These are phyloP conservation scores for Stenodema calcarata DNA, from an alignment of 2,888 invertebrate species.

Conservation along the genomic window DNA sequence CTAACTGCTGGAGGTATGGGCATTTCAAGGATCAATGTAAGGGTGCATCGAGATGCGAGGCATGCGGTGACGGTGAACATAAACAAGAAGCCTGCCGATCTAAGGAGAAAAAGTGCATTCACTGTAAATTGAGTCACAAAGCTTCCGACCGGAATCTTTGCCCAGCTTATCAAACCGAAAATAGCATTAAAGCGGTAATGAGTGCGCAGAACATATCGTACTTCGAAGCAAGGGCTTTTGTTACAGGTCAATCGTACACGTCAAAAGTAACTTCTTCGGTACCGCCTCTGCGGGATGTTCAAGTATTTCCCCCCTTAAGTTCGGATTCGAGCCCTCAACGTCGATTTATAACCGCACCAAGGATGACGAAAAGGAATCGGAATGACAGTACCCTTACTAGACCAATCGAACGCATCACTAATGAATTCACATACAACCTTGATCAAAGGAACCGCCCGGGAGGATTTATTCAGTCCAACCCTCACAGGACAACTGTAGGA, in stretches of 20 bases:
- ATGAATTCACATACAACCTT: not conserved
- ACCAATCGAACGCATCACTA: not conserved
- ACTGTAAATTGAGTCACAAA: not conserved
- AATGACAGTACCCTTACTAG: too few species aligned
- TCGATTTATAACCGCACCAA: not conserved
- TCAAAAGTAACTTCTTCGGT: not conserved
- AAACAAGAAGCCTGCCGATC: not conserved
- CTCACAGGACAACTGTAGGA: not conserved
- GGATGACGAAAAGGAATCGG: too few species aligned
- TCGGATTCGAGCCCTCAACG: not conserved
- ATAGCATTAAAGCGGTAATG: not conserved
- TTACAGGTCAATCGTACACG: not conserved
- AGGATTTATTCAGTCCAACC: not conserved
- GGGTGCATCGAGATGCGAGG: not conserved
- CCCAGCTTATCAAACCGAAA: not conserved
- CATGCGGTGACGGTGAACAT: not conserved
- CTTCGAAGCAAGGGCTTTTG: not conserved
- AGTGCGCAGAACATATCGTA: not conserved
- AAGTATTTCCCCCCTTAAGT: not conserved
- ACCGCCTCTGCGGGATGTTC: not conserved
- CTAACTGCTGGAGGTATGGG: not conserved
- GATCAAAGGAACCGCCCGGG: not conserved
- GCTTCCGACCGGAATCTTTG: not conserved
- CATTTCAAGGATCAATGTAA: not conserved
- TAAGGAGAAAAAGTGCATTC: not conserved